A percentile compares a stretch with the other conserved stretches of the same genome.
Conservation (phyloP, 2,888 invertebrate genomes). For the Parnassius orleans region DNA sequence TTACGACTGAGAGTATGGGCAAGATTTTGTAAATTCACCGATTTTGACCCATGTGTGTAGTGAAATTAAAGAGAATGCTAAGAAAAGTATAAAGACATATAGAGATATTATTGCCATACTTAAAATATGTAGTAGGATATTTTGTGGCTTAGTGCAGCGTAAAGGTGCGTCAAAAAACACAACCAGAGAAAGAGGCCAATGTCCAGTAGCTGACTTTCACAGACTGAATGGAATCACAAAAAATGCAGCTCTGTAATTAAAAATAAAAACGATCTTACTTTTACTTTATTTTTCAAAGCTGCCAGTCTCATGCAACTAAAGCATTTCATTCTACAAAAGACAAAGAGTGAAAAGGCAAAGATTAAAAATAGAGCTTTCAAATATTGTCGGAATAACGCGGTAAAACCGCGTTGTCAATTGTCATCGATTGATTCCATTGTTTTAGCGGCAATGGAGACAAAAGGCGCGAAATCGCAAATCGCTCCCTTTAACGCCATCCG, state of each 20-base stretch:
- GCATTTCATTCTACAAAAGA: not conserved
- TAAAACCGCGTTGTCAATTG: slow-evolving; percentile 41
- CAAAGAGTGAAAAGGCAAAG: slow-evolving; percentile 32
- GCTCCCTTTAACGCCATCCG: slow-evolving; percentile 49
- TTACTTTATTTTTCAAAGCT: not conserved
- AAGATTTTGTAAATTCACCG: too few species aligned
- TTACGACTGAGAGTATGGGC: too few species aligned
- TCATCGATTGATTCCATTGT: slow-evolving; percentile 68
- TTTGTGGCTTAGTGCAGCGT: too few species aligned
- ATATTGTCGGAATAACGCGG: slow-evolving; percentile 27
- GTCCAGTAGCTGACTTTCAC: too few species aligned
- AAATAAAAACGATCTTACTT: not conserved
- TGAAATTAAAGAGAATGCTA: too few species aligned
- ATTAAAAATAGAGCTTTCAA: slow-evolving; percentile 35
- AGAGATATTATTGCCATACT: too few species aligned
- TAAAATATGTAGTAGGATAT: too few species aligned
- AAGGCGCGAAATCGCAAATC: slow-evolving; percentile 40
- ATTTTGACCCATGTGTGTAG: too few species aligned
- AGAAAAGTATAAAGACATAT: too few species aligned
- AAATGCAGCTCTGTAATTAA: not conserved
- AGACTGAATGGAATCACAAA: too few species aligned
- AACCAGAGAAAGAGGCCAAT: too few species aligned
- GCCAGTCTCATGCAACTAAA: slow-evolving; percentile 1
- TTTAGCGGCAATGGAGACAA: slow-evolving; percentile 51
- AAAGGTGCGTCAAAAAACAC: too few species aligned